A percentile compares a stretch with the other conserved stretches of the same genome.
phyloP scores from a whole-genome alignment of 2,888 invertebrate genomes.

The Acleris cristana region DNA sequence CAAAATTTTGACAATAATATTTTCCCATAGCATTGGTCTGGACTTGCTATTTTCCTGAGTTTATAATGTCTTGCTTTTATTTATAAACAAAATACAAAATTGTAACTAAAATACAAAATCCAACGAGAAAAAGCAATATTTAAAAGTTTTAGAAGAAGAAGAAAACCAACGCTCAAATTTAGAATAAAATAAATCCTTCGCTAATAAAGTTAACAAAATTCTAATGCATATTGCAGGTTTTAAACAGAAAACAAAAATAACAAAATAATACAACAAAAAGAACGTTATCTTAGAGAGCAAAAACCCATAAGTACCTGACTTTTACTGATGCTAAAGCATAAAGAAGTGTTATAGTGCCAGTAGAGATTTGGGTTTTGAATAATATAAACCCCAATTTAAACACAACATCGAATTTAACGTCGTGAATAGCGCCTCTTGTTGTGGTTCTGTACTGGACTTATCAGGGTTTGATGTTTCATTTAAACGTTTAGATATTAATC shows the following conservation, averaged over 20 bases:
- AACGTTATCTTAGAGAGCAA: constrained; percentile 57
- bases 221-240: constrained; percentile 2
- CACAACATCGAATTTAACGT: constrained; percentile 81
- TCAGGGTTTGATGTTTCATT: constrained; percentile 80
- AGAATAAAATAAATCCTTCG: constrained; percentile 59
- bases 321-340: constrained; percentile 16
- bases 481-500: constrained; percentile 64
- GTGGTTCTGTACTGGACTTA: constrained; percentile 76
- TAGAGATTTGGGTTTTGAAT: background rate
- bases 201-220: constrained; percentile 53
- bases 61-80: constrained; percentile 37
- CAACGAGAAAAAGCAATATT: constrained; percentile 75
- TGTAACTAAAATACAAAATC: constrained; percentile 46
- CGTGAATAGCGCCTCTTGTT: constrained; percentile 76
- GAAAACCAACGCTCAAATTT: constrained; percentile 73
- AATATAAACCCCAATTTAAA: constrained; percentile 59
- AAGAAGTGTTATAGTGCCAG: constrained; percentile 2
- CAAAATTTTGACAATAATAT: constrained; percentile 68
- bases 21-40: constrained; percentile 41
- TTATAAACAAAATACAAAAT: constrained; percentile 28
- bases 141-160: constrained; percentile 49
- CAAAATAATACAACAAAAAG: constrained; percentile 17
- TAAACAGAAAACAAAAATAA: constrained; percentile 3
- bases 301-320: background rate
- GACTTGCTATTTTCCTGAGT: constrained; percentile 32